These are phyloP conservation scores for Cryptocephalus moraei DNA, from an alignment of 2,888 invertebrate species.

Conservation along the genomic window DNA sequence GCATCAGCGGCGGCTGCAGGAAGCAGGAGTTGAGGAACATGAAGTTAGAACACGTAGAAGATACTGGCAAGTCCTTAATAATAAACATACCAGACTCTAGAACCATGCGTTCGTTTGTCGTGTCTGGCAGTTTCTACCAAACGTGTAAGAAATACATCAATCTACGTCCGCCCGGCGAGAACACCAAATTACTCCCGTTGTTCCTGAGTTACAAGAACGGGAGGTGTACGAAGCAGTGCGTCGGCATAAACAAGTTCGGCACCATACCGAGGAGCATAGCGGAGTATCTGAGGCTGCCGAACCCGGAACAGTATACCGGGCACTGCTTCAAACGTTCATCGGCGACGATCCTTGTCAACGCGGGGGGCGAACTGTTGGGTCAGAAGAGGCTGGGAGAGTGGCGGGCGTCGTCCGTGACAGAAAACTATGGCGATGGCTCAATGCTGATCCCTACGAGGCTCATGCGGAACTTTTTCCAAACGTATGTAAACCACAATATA, in stretches of 20 bases:
- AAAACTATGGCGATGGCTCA: too few relatives aligned
- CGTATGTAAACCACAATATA: too few relatives aligned
- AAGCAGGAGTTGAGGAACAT: slow-evolving; percentile 1
- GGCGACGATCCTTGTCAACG: too few relatives aligned
- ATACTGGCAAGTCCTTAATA: slow-evolving; percentile 6
- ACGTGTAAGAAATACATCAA: slow-evolving; percentile 9
- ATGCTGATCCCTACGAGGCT: too few relatives aligned
- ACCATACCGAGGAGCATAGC: slow-evolving; percentile 11
- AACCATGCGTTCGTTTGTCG: slow-evolving; percentile 11
- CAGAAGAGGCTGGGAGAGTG: too few relatives aligned
- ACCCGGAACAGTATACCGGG: slow-evolving; percentile 3
- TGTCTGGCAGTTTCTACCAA: slow-evolving; percentile 8
- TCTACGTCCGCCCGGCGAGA: slow-evolving; percentile 6
- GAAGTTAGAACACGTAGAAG: background rate
- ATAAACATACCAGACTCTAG: slow-evolving; percentile 10
- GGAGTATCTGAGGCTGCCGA: slow-evolving; percentile 6
- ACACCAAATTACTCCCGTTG: slow-evolving; percentile 2
- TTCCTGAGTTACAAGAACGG: slow-evolving; percentile 13
- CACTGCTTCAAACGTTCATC: too few relatives aligned
- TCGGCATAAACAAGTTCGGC: slow-evolving; percentile 12
- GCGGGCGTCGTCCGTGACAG: too few relatives aligned
- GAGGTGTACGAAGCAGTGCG: slow-evolving; percentile 8
- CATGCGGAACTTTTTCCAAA: too few relatives aligned
- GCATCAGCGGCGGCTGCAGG: slow-evolving; percentile 1
- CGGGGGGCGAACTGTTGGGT: too few relatives aligned